Percentiles rank a stretch among this genome's conserved stretches.
These are phyloP conservation scores for Drosophila arawakana DNA, from an alignment of 1,140 invertebrate species.

Conservation along the genomic window DNA sequence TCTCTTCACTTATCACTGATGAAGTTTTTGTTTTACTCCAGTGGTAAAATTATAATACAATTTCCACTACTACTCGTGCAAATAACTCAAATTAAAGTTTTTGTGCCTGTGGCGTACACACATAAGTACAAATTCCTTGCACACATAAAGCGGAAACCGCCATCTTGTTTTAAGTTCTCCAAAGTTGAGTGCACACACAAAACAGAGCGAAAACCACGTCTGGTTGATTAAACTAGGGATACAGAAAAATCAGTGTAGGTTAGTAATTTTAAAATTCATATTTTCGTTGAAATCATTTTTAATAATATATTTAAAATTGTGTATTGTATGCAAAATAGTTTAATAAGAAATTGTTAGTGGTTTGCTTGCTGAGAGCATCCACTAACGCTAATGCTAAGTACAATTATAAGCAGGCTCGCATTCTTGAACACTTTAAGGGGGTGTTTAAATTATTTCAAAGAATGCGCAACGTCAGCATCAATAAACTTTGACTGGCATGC, in stretches of 20 bases:
- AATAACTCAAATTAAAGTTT: slow-evolving; percentile 80
- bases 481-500: slow-evolving; percentile 44
- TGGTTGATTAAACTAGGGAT: slow-evolving; percentile 16
- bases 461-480: slow-evolving; percentile 35
- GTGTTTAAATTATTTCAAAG: slow-evolving; percentile 61
- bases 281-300: background rate
- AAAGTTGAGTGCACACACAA: slow-evolving; percentile 60
- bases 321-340: background rate
- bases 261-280: background rate
- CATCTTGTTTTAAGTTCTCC: slow-evolving; percentile 73
- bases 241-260: background rate
- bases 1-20: slow-evolving; percentile 55
- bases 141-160: slow-evolving; percentile 31
- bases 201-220: slow-evolving; percentile 49
- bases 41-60: slow-evolving; percentile 73
- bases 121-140: slow-evolving; percentile 16
- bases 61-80: slow-evolving; percentile 71
- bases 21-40: slow-evolving; percentile 69
- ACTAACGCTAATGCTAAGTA: slow-evolving; percentile 52
- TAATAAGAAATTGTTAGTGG: slow-evolving; percentile 29
- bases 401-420: slow-evolving; percentile 35
- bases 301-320: slow-evolving; percentile 7
- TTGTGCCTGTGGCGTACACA: slow-evolving; percentile 63
- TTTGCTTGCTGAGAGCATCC: slow-evolving; percentile 20
- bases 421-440: slow-evolving; percentile 35